Conservation (phyloP, 2,888 invertebrate genomes). For the Leucania comma region DNA sequence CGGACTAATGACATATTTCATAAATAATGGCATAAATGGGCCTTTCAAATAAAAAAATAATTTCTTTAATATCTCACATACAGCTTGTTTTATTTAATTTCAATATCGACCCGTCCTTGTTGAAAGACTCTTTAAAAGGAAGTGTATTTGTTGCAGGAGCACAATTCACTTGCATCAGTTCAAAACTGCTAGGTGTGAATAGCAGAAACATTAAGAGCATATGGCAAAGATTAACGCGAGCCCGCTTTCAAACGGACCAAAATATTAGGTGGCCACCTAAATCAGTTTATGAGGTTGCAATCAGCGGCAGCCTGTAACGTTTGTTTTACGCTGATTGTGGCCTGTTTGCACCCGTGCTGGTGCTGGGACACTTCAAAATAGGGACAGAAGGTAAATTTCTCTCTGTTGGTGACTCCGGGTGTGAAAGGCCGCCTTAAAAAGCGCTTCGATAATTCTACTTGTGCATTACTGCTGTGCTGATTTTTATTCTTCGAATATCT, state of each 20-base stretch:
- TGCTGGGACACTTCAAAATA: neutral
- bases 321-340: slow-evolving; percentile 68
- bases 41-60: too few species aligned
- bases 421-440: too few species aligned
- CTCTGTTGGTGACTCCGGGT: neutral
- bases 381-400: slow-evolving; percentile 13
- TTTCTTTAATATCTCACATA: too few species aligned
- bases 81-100: too few species aligned
- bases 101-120: too few species aligned
- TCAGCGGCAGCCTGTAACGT: slow-evolving; percentile 63
- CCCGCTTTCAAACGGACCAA: slow-evolving; percentile 37
- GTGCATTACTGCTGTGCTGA: too few species aligned
- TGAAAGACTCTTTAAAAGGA: too few species aligned
- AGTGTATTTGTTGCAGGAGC: neutral
- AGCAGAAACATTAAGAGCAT: slow-evolving; percentile 25
- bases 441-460: neutral
- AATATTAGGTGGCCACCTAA: slow-evolving; percentile 60
- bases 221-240: slow-evolving; percentile 38
- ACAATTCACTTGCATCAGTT: neutral
- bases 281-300: slow-evolving; percentile 68
- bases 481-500: too few species aligned
- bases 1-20: too few species aligned
- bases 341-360: slow-evolving; percentile 59
- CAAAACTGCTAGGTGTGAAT: neutral
- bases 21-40: too few species aligned